A percentile compares a stretch with the other conserved stretches of the same genome.
Conservation (phyloP, 2,113 vertebrate genomes). For the Hiodon tergisus region DNA sequence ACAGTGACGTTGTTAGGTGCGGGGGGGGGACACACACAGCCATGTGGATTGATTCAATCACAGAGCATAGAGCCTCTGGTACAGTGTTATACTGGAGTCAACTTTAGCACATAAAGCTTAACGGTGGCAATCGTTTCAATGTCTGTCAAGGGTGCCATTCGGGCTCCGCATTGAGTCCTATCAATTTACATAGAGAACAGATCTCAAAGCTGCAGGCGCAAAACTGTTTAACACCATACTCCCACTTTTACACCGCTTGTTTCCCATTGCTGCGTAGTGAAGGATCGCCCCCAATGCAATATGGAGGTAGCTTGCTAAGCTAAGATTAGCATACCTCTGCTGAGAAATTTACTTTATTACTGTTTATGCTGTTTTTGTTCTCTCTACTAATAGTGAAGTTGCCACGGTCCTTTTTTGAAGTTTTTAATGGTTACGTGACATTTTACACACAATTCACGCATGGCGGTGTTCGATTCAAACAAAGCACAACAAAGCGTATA, state of each 20-base stretch:
- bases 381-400: too few relatives aligned
- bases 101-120: slow-evolving; percentile 58
- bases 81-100: slow-evolving; percentile 49
- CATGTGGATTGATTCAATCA: slow-evolving; percentile 34
- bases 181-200: slow-evolving; percentile 50
- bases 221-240: neutral
- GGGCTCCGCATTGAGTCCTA: slow-evolving; percentile 39
- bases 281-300: too few relatives aligned
- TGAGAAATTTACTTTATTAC: too few relatives aligned
- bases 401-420: too few relatives aligned
- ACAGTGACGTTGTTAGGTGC: neutral
- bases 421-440: too few relatives aligned
- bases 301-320: too few relatives aligned
- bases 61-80: slow-evolving; percentile 44
- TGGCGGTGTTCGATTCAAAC: too few relatives aligned
- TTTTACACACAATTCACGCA: too few relatives aligned
- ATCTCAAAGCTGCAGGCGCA: slow-evolving; percentile 35
- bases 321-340: too few relatives aligned
- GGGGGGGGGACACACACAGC: slow-evolving; percentile 7
- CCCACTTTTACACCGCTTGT: neutral
- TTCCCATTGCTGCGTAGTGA: neutral
- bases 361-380: too few relatives aligned
- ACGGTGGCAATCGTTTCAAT: slow-evolving; percentile 52
- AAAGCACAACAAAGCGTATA: too few relatives aligned
- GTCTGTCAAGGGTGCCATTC: slow-evolving; percentile 58